phyloP scores from a whole-genome alignment of 2,113 vertebrate species.

The Amblyopsis rosae region DNA sequence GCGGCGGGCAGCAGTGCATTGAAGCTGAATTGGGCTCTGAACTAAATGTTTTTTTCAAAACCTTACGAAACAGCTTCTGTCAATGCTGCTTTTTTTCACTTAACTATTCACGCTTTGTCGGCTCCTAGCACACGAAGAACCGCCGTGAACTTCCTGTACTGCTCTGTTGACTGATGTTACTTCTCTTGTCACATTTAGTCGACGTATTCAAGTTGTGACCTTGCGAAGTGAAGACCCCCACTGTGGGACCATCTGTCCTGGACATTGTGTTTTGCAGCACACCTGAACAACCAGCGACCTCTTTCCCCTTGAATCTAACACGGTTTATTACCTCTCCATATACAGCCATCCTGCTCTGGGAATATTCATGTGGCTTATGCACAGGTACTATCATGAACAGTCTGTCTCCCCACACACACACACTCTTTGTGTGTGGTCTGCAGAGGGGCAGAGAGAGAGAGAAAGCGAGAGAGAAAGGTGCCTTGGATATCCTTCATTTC shows the following conservation, averaged over 20 bases:
- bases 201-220: constrained; percentile 6
- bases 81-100: constrained; percentile 22
- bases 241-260: constrained; percentile 23
- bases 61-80: constrained; percentile 10
- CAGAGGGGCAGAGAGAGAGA: constrained; percentile 23
- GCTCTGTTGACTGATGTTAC: constrained; percentile 1
- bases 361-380: constrained; percentile 26
- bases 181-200: not conserved
- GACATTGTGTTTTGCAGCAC: constrained; percentile 5
- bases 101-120: constrained; percentile 3
- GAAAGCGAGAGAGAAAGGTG: no score
- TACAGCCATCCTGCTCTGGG: not conserved
- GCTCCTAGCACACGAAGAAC: not conserved
- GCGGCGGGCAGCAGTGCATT: not conserved
- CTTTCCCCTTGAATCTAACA: not conserved
- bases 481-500: constrained; percentile 59
- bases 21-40: not conserved
- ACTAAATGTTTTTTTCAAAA: constrained; percentile 21
- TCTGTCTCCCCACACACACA: constrained; percentile 34
- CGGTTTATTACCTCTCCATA: not conserved
- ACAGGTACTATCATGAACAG: constrained; percentile 45
- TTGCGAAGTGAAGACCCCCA: constrained; percentile 2
- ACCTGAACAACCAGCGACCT: constrained; percentile 4
- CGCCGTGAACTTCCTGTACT: constrained; percentile 7
- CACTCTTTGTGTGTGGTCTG: constrained; percentile 42